Percentiles rank a stretch among this genome's conserved stretches.
Conservation (phyloP, 64 coral and sea anemone genomes). For the Actinia equina region DNA sequence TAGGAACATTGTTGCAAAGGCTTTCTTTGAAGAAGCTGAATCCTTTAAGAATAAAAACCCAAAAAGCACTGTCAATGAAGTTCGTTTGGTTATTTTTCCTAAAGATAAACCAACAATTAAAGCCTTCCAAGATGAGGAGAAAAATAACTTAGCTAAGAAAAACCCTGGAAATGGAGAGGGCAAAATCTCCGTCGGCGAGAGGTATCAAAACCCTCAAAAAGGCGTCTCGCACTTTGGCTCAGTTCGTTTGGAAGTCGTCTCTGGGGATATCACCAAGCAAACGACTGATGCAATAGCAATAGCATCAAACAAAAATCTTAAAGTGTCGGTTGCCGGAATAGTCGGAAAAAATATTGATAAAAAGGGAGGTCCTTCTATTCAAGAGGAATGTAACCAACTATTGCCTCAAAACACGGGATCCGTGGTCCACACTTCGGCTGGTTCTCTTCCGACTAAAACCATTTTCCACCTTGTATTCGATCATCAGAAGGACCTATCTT, state of each 20-base stretch:
- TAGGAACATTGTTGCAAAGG: constrained; percentile 39
- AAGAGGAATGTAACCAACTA: constrained; percentile 17
- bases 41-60: constrained; percentile 33
- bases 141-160: neutral
- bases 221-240: no score
- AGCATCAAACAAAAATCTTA: constrained; percentile 16
- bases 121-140: constrained; percentile 58
- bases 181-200: no score
- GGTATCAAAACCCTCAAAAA: no score
- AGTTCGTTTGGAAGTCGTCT: constrained; percentile 21
- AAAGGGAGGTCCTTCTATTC: constrained; percentile 36
- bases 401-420: constrained; percentile 25
- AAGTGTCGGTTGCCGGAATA: constrained; percentile 23
- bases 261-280: constrained; percentile 60
- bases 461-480: constrained; percentile 45
- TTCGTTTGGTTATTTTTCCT: constrained; percentile 47
- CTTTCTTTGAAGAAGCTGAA: constrained; percentile 55
- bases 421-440: constrained; percentile 34
- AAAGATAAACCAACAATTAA: constrained; percentile 51
- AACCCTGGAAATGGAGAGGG: no score
- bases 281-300: constrained; percentile 51
- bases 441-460: constrained; percentile 9
- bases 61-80: constrained; percentile 8
- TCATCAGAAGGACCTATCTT: neutral
- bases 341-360: constrained; percentile 33